Conservation (phyloP, 2,113 vertebrate genomes). For the Melanotaenia duboulayi region DNA sequence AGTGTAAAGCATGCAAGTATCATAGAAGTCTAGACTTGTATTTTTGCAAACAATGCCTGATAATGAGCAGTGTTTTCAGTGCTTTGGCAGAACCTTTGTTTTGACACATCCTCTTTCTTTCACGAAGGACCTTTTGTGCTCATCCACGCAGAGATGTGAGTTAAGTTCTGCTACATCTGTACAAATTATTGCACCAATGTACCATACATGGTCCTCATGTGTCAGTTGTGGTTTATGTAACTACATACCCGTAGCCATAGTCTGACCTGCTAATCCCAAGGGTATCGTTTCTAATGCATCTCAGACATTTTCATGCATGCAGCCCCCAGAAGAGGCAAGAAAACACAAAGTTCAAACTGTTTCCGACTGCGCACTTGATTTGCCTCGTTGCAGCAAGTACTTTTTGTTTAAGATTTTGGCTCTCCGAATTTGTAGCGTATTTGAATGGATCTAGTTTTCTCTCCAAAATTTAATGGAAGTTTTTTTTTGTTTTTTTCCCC, state of each 20-base stretch:
- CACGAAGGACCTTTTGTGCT: constrained; percentile 64
- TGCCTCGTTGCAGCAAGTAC: constrained; percentile 16
- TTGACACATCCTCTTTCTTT: constrained; percentile 64
- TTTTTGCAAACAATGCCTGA: constrained; percentile 72
- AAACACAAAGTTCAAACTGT: constrained; percentile 22
- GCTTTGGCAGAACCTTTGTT: constrained; percentile 66
- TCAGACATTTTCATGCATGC: constrained; percentile 37
- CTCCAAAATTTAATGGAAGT: constrained; percentile 18
- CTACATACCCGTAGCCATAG: constrained; percentile 47
- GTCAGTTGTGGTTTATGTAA: constrained; percentile 68
- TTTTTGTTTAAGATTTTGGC: not conserved
- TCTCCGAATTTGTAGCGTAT: constrained; percentile 8
- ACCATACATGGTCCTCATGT: constrained; percentile 63
- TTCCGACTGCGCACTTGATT: constrained; percentile 45
- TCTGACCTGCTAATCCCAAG: constrained; percentile 57
- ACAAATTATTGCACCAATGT: constrained; percentile 61
- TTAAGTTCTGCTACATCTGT: constrained; percentile 68
- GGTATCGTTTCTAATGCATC: constrained; percentile 50
- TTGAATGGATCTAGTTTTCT: constrained; percentile 16
- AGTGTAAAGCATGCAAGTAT: constrained; percentile 80
- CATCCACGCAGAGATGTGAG: constrained; percentile 59
- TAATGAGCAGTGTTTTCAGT: constrained; percentile 71
- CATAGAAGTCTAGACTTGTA: constrained; percentile 82
- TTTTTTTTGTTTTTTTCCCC: not conserved
- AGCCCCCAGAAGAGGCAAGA: constrained; percentile 9